Conservation (phyloP, 2,888 invertebrate genomes). For the Cryptocephalus primarius region DNA sequence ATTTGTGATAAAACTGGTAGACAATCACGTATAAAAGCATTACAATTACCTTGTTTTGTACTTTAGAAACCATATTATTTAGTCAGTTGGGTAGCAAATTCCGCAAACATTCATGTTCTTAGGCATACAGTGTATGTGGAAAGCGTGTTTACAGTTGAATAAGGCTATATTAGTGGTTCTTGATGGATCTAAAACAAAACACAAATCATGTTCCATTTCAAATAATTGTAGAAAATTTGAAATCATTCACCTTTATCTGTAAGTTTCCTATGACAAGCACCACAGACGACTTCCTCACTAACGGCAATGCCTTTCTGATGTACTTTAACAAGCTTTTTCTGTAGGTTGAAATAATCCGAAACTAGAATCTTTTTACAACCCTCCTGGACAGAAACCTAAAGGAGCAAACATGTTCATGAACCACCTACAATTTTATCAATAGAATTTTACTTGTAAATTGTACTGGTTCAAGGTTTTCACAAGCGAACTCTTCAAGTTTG, state of each 20-base stretch:
- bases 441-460: slow-evolving; percentile 59
- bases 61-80: slow-evolving; percentile 8
- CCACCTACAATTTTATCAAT: neutral
- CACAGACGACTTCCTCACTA: slow-evolving; percentile 66
- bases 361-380: slow-evolving; percentile 85
- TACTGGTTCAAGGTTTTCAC: slow-evolving; percentile 95
- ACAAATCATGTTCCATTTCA: neutral
- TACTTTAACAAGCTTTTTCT: slow-evolving; percentile 65
- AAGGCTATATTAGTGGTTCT: slow-evolving; percentile 62
- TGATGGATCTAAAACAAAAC: slow-evolving; percentile 46
- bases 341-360: slow-evolving; percentile 78
- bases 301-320: slow-evolving; percentile 71
- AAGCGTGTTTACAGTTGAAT: slow-evolving; percentile 83
- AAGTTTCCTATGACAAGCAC: slow-evolving; percentile 66
- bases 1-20: too few relatives aligned
- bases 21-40: too few relatives aligned
- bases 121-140: slow-evolving; percentile 76
- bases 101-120: slow-evolving; percentile 33
- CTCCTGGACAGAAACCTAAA: slow-evolving; percentile 72
- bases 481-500: slow-evolving; percentile 78
- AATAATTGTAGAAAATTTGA: neutral
- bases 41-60: slow-evolving; percentile 4
- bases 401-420: neutral
- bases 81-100: slow-evolving; percentile 30
- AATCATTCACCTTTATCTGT: slow-evolving; percentile 50